Base-by-base conservation (phyloP, 2,113 vertebrate genomes). In the zebrafish (Danio rerio) region DNA sequence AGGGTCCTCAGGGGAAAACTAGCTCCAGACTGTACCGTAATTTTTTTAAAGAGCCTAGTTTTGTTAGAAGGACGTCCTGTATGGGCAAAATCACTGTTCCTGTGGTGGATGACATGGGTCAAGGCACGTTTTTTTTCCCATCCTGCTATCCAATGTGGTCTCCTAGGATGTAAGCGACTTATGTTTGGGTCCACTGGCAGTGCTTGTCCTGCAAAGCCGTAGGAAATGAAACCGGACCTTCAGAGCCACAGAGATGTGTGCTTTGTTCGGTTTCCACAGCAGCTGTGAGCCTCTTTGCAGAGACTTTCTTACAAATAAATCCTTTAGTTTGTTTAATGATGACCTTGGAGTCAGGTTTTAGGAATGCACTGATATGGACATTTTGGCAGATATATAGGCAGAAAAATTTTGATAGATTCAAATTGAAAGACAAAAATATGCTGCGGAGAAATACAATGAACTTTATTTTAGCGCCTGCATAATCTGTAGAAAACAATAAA, bases 261-360 rank as follows among this genome's bases (percentile, higher is more conserved):
- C 71, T 87, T 87, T 88, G 83, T 86, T 50, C 61, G 13, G 77
- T 84, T 78, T 79, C 80, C 86, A 83, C 52, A 47, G 86, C 78
- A 81, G 78, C 83, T 73, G 59, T 66, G 70, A 68, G 31, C 18
- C 82, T 61, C 40, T 59, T 43, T 15, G 80, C 78, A 55, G 59
- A 69, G 43, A 69, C 16, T 18, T 40, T 55, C 40, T 86, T 75
- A 74, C 52, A 50, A 61, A 65, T 77, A 40, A 55, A 49, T 80
- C 69, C 55, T 49, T 16, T 20, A 68, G 72, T 81, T 62, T 63
- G 16, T 62, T 53, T 62, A 15, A n/a, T 9, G 47, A 18, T 6
- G 58, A 20, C 10, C 6, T 40, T n/a, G 15, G 31, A 18, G 52
- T 55, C 40, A 10, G 42, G 31, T 42, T 53, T 45, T 73, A n/a